phyloP scores from a whole-genome alignment of 2,888 invertebrate species.

The Archaeoteleia sp. region DNA sequence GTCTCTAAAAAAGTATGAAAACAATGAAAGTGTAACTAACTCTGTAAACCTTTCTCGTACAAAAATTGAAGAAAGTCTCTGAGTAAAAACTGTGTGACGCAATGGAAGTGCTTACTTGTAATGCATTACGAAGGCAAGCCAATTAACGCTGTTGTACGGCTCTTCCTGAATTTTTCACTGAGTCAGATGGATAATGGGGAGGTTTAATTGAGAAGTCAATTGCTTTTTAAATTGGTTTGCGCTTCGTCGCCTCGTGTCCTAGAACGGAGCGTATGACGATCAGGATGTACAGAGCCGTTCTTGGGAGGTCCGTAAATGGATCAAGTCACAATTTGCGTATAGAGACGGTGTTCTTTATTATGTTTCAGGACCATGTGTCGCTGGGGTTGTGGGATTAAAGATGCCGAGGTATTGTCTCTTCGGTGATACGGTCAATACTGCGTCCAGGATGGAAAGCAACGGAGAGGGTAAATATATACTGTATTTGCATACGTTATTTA shows the following conservation, averaged over 20 bases:
- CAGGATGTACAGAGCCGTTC: not conserved
- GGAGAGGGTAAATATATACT: constrained; percentile 79
- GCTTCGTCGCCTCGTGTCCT: constrained; percentile 1
- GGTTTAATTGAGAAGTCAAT: constrained; percentile 31
- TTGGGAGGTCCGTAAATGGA: not conserved
- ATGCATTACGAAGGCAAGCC: not conserved
- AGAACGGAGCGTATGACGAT: not conserved
- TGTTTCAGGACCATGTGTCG: constrained; percentile 84
- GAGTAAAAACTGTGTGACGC: not conserved
- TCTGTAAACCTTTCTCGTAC: not conserved
- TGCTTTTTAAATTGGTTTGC: constrained; percentile 27
- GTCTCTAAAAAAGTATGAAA: no score
- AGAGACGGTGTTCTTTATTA: not conserved
- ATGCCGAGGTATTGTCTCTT: constrained; percentile 97
- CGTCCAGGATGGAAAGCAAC: constrained; percentile 93
- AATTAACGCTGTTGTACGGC: not conserved
- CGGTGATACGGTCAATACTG: constrained; percentile 94
- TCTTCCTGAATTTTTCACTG: not conserved
- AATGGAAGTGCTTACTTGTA: not conserved
- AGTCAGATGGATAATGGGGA: not conserved
- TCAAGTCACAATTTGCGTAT: not conserved
- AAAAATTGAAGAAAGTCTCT: not conserved
- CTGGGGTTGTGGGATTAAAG: constrained; percentile 94
- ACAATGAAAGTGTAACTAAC: no score
- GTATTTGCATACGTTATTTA: not conserved